Evolutionary conservation across 2,113 vertebrate genomes (phyloP), one percentile per base, ranked within the genome.

Genomic region (Aegithalos caudatus): DNA sequence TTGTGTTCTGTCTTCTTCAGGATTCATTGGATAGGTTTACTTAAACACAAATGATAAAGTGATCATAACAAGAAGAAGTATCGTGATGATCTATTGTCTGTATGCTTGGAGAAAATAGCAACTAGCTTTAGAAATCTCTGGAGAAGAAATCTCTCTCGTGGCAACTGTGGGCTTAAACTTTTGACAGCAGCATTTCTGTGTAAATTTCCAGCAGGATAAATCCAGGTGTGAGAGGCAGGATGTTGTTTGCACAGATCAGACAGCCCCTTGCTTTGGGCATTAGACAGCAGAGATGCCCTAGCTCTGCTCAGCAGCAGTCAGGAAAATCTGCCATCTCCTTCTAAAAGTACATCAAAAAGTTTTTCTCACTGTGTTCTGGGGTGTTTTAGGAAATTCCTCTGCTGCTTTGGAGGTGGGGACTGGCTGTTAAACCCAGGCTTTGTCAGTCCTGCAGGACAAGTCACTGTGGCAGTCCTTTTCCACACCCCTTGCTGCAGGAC

Each of bases 401-500:
- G 23, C 45, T 85, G 28, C 66, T 90, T 94, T 92, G 40, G 17
- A 47, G 8, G 7, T 58, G 14, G 24, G 11, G 12, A 5, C 51
- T 89, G 35, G 12, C 44, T 87, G 48, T 48, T 73, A 86, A 87
- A 38, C 25, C 6, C 25, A 50, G 47, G 24, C 29, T 65, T 91
- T 44, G 27, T 54, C 11, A 8, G 29, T 67, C 10, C 38, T 83
- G 25, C 11, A 11, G 51, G 35, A 33, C 27, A 60, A 86, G 9
- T 40, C 1, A 1, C 27, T 81, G 25, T 22, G 1, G 1, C 29
- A 42, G 44, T 77, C 16, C 31, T 25, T 6, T 0, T 73, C n/a
- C 6, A 7, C 0, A 0, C 17, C 31, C 22, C 19, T 80, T 3
- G 0, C 66, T 84, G 29, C 3, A 3, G 45, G 31, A 74, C 35